Evolutionary conservation across 2,113 vertebrate species (phyloP), one percentile per base, ranked within the genome.

Genomic region (Piprites chloris): DNA sequence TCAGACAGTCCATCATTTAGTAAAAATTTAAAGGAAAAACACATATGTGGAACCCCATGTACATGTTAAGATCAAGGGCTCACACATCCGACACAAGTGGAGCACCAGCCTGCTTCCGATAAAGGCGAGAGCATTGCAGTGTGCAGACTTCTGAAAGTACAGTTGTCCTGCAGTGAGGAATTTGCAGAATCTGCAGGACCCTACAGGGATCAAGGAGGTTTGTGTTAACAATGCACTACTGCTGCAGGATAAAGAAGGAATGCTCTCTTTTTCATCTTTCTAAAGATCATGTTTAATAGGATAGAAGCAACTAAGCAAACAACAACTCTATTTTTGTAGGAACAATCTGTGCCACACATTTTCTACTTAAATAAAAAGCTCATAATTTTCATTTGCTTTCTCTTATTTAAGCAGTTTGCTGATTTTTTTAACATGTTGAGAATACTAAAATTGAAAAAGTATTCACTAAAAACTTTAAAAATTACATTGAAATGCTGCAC

Each of bases 121-220:
- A 86, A 81, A 91, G 69, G 58, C 22, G 14, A 83, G 52, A 4
- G 2, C 21, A 65, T 24, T 89, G 83, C 79, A 81, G 52, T 2
- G 5, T 42, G 74, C 56, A 49, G 59, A 30, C 67, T 84, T n/a
- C 88, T 92, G 52, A 55, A 47, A 74, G 55, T 52, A n/a, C 37
- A 47, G 88, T 75, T 89, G 53, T 33, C 95, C 95, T 93, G 92
- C 95, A 86, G 93, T 4, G 95, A 96, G 88, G 92, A 88, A 96
- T 96, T 56, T 93, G 96, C 88, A 96, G 96, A 95, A 95, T 96
- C 85, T 96, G 88, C 90, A 96, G 85, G 85, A 79, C 32, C 72
- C 88, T 89, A 81, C 68, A 67, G 83, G 85, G 93, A 96, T 94
- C 88, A 82, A 96, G 88, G 79, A 88, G 50, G 32, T 86, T 91